phyloP scores from a whole-genome alignment of 2,888 invertebrate genomes.

The Neoitamus cyanurus region DNA sequence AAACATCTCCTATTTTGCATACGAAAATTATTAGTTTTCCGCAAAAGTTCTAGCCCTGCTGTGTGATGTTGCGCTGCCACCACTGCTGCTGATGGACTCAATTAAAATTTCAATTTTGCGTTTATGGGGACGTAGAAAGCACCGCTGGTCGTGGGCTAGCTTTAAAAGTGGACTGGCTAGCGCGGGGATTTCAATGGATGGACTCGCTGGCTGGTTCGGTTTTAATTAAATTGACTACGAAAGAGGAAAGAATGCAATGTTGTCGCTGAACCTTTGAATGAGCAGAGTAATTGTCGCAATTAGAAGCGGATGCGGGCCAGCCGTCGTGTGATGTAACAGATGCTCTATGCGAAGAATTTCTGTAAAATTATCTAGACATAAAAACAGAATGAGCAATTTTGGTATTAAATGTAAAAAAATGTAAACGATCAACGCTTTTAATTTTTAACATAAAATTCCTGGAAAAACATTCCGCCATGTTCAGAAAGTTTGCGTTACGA shows the following conservation, averaged over 20 bases:
- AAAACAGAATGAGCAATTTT: too few species aligned
- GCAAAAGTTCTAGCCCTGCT: not conserved
- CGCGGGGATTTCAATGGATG: not conserved
- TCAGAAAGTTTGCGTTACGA: too few species aligned
- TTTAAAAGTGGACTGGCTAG: not conserved
- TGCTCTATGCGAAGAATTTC: not conserved
- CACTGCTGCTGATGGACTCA: slow-evolving; percentile 15
- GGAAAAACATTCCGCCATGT: too few species aligned
- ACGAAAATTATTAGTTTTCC: slow-evolving; percentile 16
- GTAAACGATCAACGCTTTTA: too few species aligned
- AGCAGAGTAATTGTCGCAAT: slow-evolving; percentile 43
- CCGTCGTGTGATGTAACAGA: slow-evolving; percentile 27
- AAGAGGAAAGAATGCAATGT: slow-evolving; percentile 35
- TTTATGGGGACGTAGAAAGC: not conserved
- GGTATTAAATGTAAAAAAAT: too few species aligned
- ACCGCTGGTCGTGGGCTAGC: not conserved
- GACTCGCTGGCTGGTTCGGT: not conserved
- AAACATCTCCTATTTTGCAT: slow-evolving; percentile 9
- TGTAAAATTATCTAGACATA: not conserved
- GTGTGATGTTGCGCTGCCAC: not conserved
- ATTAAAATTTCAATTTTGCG: slow-evolving; percentile 37
- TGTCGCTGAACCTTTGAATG: slow-evolving; percentile 25
- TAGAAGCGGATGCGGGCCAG: slow-evolving; percentile 44
- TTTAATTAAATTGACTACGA: slow-evolving; percentile 38
- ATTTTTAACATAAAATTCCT: too few species aligned